A percentile compares a stretch with the other conserved stretches of the same genome.
Evolutionary conservation across 1,140 invertebrate species (phyloP).

Genomic region (Drosophila azteca): DNA sequence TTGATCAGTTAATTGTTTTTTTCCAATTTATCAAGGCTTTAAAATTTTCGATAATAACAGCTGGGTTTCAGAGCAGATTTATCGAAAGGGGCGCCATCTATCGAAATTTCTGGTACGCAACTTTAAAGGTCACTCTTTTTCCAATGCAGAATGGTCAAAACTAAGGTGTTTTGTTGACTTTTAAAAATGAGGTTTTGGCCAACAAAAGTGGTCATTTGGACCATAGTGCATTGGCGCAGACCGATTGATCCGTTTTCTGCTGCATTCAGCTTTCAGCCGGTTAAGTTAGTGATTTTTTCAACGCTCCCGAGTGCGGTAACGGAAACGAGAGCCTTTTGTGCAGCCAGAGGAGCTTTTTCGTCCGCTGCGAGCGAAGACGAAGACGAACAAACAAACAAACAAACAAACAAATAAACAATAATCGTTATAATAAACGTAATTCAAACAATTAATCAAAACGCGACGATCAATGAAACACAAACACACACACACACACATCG

Average conservation of each 20-base stretch:
- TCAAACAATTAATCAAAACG: constrained; percentile 81
- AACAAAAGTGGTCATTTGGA: too few relatives aligned
- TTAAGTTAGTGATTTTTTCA: constrained; percentile 55
- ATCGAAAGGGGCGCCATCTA: too few relatives aligned
- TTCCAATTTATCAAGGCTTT: too few relatives aligned
- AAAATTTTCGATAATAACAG: too few relatives aligned
- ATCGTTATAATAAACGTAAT: constrained; percentile 68
- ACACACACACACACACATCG: constrained; percentile 22
- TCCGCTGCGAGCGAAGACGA: constrained; percentile 5
- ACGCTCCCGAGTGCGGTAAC: constrained; percentile 64
- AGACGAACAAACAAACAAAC: constrained; percentile 24
- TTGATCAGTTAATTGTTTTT: too few relatives aligned
- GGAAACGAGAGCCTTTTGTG: constrained; percentile 27
- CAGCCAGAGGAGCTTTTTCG: constrained; percentile 8
- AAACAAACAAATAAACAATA: constrained; percentile 54
- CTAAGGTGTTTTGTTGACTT: too few relatives aligned
- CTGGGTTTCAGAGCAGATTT: too few relatives aligned
- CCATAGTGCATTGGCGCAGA: constrained; percentile 10
- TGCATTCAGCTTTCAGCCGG: constrained; percentile 15
- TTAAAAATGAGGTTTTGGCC: too few relatives aligned
- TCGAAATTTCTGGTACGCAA: too few relatives aligned
- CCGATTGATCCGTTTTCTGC: constrained; percentile 27
- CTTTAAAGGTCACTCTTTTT: too few relatives aligned
- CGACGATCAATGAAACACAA: constrained; percentile 70
- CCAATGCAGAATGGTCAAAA: too few relatives aligned